Percentiles rank a stretch among this genome's conserved stretches.
Conservation (phyloP, 1,140 invertebrate species). For the Chymomyza costata region DNA sequence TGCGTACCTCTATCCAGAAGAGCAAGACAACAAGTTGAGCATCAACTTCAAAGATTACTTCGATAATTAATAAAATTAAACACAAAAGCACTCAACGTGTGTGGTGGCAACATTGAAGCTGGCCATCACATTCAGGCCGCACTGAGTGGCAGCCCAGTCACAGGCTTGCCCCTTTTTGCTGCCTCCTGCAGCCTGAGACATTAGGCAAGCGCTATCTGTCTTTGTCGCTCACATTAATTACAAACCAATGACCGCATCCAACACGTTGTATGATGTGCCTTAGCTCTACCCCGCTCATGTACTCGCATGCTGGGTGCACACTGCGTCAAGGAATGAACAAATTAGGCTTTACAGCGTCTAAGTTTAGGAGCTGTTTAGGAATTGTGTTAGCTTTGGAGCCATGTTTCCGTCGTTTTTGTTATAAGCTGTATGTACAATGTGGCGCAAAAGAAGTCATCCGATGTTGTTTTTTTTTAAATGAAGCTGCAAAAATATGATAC, state of each 20-base stretch:
- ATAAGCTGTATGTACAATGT: no score
- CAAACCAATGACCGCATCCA: slow-evolving; percentile 61
- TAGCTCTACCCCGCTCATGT: neutral
- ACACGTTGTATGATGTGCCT: neutral
- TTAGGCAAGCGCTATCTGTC: slow-evolving; percentile 46
- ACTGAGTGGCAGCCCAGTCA: slow-evolving; percentile 5
- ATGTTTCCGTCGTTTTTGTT: no score
- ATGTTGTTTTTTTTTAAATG: no score
- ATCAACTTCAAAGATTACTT: slow-evolving; percentile 62
- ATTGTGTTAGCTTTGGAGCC: no score
- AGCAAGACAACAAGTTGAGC: no score
- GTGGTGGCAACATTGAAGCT: slow-evolving; percentile 11
- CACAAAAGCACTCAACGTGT: slow-evolving; percentile 57
- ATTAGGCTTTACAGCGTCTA: no score
- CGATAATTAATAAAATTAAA: slow-evolving; percentile 72
- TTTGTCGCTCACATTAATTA: slow-evolving; percentile 61
- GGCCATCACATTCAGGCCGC: slow-evolving; percentile 4
- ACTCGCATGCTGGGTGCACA: slow-evolving; percentile 10
- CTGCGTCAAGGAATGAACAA: slow-evolving; percentile 16
- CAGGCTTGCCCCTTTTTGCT: neutral
- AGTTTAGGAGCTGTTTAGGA: no score
- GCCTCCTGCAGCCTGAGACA: slow-evolving; percentile 19
- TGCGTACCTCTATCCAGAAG: no score
- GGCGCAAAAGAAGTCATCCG: no score
- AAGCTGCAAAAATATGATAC: no score